Evolutionary conservation across 2,888 invertebrate genomes (phyloP).

Genomic region (Phalera bucephala): DNA sequence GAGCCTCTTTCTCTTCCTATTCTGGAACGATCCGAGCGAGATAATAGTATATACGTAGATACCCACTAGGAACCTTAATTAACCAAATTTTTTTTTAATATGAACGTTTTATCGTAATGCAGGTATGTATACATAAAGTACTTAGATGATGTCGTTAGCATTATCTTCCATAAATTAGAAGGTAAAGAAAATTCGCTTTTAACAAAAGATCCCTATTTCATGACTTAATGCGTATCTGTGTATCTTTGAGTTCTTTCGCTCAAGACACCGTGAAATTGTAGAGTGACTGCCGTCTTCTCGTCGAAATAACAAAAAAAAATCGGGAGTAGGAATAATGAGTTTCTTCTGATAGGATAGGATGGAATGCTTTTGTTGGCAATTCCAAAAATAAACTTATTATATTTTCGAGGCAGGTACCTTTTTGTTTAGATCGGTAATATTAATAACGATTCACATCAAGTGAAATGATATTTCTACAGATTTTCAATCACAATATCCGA

Average conservation of each 20-base stretch:
- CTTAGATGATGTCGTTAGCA: not conserved
- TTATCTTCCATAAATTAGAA: constrained; percentile 7
- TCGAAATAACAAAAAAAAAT: constrained; percentile 36
- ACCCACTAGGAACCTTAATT: too few species aligned
- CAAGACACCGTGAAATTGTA: constrained; percentile 49
- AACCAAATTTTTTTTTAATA: not conserved
- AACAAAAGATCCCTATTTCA: constrained; percentile 25
- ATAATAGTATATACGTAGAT: too few species aligned
- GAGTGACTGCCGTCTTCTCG: constrained; percentile 32
- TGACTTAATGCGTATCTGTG: constrained; percentile 31
- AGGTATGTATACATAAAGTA: not conserved
- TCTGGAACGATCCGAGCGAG: too few species aligned
- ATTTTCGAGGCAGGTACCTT: constrained; percentile 7
- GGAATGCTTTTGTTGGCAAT: constrained; percentile 30
- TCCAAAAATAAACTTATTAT: constrained; percentile 26
- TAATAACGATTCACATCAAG: too few species aligned
- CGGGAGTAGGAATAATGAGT: constrained; percentile 37
- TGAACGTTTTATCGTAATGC: not conserved
- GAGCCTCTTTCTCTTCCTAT: too few species aligned
- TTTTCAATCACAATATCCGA: too few species aligned
- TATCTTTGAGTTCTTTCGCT: too few species aligned
- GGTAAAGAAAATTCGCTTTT: constrained; percentile 16
- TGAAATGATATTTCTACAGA: too few species aligned
- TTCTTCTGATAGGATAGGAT: too few species aligned
- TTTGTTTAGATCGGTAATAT: too few species aligned